Base-by-base conservation (phyloP, 2,888 invertebrate genomes). In the Allacma fusca region DNA sequence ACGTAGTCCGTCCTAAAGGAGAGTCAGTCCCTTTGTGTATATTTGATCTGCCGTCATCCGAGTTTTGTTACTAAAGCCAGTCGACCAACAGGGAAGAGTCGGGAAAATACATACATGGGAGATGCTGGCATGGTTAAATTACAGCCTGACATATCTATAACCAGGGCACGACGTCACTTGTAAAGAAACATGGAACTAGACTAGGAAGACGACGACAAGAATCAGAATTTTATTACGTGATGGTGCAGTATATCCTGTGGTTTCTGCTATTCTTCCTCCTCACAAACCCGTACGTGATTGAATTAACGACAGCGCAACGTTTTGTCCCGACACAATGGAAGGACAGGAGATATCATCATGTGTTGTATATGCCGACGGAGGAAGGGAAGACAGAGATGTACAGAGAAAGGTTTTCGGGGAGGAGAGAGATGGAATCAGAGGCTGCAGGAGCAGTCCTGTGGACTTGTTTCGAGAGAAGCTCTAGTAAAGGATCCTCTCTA, bases 221-320 rank as follows among this genome's bases (percentile, higher is more conserved):
- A 50, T 50, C 50, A 50, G 50, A 50, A 50, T 50, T 50, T 50
- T 50, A 50, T 50, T 50, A 50, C 50, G 50, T 50, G 50, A 50
- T 50, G 50, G 50, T 50, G 50, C 16, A 16, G 50, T 50, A 50
- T 16, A 50, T 50, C 50, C 50, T 16, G 50, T 50, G 50, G 50
- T 50, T 50, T 50, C 50, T 50, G 19, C 50, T 50, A 16, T 50
- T 50, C 50, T 50, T 50, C 50, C 50, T 50, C 50, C 50, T 50
- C 50, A 50, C 50, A 50, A 50, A 50, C 50, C 16, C 50, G 50
- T 50, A 50, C 50, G 50, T 50, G 50, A 50, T 50, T 50, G 50
- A 50, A 50, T 50, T 50, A 50, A 50, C 50, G 50, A 50, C 50
- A 50, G 50, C 50, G 50, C 50, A 50, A 50, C 50, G 50, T 50